phyloP scores from a whole-genome alignment of 2,113 vertebrate genomes.

The Oenanthe melanoleuca region DNA sequence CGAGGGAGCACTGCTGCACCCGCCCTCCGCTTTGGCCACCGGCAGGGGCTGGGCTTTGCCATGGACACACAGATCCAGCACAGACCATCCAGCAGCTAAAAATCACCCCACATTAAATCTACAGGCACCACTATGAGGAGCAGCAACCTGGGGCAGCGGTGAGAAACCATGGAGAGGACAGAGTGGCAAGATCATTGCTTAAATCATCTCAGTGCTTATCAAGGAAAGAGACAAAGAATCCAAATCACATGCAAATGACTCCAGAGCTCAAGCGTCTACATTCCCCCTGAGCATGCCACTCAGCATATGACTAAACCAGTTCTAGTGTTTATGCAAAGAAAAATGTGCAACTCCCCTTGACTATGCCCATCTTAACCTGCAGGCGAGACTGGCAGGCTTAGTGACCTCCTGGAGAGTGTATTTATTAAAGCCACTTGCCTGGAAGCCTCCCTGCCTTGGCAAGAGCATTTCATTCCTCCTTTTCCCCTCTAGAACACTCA shows the following conservation, averaged over 20 bases:
- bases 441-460: neutral
- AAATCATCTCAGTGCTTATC: neutral
- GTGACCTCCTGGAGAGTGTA: neutral
- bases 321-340: neutral
- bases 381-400: neutral
- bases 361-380: neutral
- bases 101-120: neutral
- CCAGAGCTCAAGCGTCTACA: neutral
- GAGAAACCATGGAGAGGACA: neutral
- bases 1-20: neutral
- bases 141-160: neutral
- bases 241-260: constrained; percentile 18
- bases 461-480: neutral
- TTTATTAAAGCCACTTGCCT: neutral
- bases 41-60: neutral
- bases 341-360: neutral
- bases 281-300: neutral
- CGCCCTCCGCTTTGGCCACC: neutral
- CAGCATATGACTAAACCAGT: neutral
- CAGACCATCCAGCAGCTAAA: neutral
- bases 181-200: neutral
- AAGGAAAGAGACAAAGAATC: neutral
- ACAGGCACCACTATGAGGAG: neutral
- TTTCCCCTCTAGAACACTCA: rapidly evolving
- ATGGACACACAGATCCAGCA: neutral